Evolutionary conservation across 2,888 invertebrate species (phyloP).

Genomic region (Sepiola atlantica): DNA sequence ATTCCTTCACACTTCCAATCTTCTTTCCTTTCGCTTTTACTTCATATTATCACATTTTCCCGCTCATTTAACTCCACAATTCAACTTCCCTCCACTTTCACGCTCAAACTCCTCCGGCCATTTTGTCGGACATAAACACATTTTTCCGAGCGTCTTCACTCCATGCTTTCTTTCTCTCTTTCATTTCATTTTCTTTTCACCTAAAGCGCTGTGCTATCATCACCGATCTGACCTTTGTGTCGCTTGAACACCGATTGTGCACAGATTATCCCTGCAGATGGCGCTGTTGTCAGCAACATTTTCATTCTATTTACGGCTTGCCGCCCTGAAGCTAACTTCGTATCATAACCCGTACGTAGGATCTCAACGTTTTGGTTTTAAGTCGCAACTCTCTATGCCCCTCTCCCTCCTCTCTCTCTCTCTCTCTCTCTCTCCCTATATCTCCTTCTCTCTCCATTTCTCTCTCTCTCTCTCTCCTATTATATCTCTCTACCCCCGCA

Average conservation of each 20-base stretch:
- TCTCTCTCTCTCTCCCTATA: neutral
- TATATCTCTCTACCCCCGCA: too few relatives aligned
- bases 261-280: conserved; percentile 8
- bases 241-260: neutral
- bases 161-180: too few relatives aligned
- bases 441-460: neutral
- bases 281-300: conserved; percentile 16
- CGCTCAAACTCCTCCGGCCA: too few relatives aligned
- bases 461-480: too few relatives aligned
- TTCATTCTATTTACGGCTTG: neutral
- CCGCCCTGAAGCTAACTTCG: conserved; percentile 15
- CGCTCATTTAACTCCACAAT: neutral
- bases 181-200: too few relatives aligned
- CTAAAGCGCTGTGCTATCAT: neutral
- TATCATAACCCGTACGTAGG: neutral
- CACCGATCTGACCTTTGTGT: conserved; percentile 10
- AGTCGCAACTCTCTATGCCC: too few relatives aligned
- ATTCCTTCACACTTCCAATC: neutral
- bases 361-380: neutral
- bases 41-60: neutral
- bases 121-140: conserved; percentile 32
- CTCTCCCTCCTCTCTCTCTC: too few relatives aligned
- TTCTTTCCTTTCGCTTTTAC: neutral
- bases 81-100: neutral
- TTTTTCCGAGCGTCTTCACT: too few relatives aligned